Evolutionary conservation across 92 coral and sea anemone genomes (phyloP).

Genomic region (Isaurus tuberculatus): DNA sequence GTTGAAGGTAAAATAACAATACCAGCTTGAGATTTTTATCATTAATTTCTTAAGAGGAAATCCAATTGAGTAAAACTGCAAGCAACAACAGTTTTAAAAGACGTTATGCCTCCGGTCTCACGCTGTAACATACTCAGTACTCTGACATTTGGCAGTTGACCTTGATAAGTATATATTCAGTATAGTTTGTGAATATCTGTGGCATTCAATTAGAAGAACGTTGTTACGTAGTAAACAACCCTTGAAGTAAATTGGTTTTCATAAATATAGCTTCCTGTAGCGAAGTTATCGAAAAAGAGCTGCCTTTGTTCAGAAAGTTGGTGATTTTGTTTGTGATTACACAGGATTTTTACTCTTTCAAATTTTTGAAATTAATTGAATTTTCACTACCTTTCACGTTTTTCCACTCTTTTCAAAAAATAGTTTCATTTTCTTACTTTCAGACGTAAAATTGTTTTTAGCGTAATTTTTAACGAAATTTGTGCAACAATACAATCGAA

Average conservation of each 20-base stretch:
- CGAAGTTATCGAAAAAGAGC: conserved; percentile 21
- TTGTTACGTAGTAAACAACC: conserved; percentile 30
- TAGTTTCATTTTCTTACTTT: no score
- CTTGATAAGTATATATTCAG: not conserved
- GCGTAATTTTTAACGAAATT: no score
- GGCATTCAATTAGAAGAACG: conserved; percentile 3
- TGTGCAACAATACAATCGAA: no score
- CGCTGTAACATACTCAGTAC: not conserved
- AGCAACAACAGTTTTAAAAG: not conserved
- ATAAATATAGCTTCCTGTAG: not conserved
- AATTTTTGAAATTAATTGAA: no score
- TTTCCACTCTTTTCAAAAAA: no score
- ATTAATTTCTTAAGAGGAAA: not conserved
- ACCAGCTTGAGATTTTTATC: not conserved
- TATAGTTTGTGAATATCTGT: conserved; percentile 7
- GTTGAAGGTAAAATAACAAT: not conserved
- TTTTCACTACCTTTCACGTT: no score
- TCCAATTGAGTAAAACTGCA: not conserved
- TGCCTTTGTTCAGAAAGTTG: not conserved
- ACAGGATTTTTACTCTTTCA: no score
- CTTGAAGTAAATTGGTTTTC: conserved; percentile 36
- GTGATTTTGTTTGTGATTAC: no score
- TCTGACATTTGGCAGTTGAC: conserved; percentile 17
- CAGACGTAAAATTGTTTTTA: no score
- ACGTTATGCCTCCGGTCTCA: not conserved